Conservation (phyloP, 2,113 vertebrate species). For the Sinocyclocheilus anshuiensis region DNA sequence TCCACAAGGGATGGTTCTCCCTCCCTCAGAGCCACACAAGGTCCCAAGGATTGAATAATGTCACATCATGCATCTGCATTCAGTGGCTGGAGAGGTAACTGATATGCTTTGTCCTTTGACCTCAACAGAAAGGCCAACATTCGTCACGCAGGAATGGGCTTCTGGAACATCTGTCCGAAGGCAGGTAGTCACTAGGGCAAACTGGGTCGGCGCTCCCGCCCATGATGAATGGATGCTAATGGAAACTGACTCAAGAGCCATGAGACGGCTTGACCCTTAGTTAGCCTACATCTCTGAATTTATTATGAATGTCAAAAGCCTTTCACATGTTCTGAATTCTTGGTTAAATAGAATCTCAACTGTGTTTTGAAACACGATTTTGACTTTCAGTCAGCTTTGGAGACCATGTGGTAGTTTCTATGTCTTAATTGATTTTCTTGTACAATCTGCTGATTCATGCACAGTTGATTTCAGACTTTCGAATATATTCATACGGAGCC, state of each 20-base stretch:
- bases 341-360: background rate
- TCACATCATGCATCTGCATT: conserved; percentile 72
- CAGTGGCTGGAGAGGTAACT: conserved; percentile 68
- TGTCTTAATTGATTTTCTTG: background rate
- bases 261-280: conserved; percentile 22
- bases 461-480: background rate
- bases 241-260: conserved; percentile 42
- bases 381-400: conserved; percentile 9
- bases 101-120: conserved; percentile 71
- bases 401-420: background rate
- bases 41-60: conserved; percentile 51
- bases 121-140: conserved; percentile 67
- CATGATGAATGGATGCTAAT: conserved; percentile 56
- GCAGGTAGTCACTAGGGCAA: conserved; percentile 66
- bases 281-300: conserved; percentile 45
- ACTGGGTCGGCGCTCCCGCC: conserved; percentile 53
- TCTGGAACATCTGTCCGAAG: conserved; percentile 72
- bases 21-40: conserved; percentile 15
- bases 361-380: background rate
- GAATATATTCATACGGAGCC: background rate
- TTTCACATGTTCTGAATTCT: conserved; percentile 35
- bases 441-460: background rate
- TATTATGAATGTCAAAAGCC: conserved; percentile 1
- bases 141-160: conserved; percentile 65
- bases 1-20: conserved; percentile 41